Percentiles rank a stretch among this genome's conserved stretches.
phyloP scores from a whole-genome alignment of 2,888 invertebrate genomes.

The Dermolepida albohirtum region DNA sequence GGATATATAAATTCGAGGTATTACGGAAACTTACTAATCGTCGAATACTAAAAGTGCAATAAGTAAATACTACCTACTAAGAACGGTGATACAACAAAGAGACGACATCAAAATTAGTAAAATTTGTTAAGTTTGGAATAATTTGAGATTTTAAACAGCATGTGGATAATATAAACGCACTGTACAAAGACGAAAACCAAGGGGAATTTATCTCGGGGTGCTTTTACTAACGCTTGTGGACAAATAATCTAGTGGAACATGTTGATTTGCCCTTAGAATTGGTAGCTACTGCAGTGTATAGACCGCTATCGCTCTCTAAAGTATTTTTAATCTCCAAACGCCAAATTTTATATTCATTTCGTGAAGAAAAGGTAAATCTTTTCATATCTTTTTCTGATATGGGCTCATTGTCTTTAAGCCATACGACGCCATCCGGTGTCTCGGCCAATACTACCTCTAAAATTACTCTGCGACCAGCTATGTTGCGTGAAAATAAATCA shows the following conservation, averaged over 20 bases:
- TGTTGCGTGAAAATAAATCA: conserved; percentile 27
- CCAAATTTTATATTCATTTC: conserved; percentile 72
- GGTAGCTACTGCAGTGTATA: conserved; percentile 90
- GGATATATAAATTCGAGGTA: conserved; percentile 63
- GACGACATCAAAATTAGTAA: conserved; percentile 25
- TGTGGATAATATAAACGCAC: neutral
- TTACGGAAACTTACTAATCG: neutral
- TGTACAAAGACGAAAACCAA: conserved; percentile 1
- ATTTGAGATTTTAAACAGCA: neutral
- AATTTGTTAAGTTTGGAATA: neutral
- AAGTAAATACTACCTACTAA: neutral
- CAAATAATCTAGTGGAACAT: conserved; percentile 88
- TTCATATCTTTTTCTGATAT: conserved; percentile 77
- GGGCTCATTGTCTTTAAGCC: conserved; percentile 90
- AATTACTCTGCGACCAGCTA: conserved; percentile 85
- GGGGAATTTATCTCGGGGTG: neutral
- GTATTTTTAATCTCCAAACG: conserved; percentile 82
- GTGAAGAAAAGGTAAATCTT: conserved; percentile 74
- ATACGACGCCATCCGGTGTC: conserved; percentile 76
- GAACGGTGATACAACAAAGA: neutral
- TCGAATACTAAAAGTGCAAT: conserved; percentile 8
- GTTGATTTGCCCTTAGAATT: conserved; percentile 83
- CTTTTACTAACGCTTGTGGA: conserved; percentile 80
- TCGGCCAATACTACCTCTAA: conserved; percentile 83
- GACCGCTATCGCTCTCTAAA: conserved; percentile 81